These are phyloP conservation scores for Meghimatium bilineatum DNA, from an alignment of 2,888 invertebrate species.

Conservation along the genomic window DNA sequence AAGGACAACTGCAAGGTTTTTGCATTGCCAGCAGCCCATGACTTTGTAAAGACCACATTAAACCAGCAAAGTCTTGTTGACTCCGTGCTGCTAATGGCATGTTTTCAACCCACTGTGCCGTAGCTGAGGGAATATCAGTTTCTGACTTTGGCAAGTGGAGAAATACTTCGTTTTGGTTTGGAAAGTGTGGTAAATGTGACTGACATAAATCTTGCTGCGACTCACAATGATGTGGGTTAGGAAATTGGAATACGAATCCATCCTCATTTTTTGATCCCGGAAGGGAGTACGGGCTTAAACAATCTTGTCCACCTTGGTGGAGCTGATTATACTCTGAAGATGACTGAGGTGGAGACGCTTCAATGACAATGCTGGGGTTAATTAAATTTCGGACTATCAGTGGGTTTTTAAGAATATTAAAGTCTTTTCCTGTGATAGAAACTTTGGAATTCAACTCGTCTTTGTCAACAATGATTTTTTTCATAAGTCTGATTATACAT, in stretches of 20 bases:
- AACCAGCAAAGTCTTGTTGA: conserved; percentile 52
- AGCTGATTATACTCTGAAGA: conserved; percentile 11
- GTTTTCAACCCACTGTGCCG: conserved; percentile 61
- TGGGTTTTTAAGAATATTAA: not conserved
- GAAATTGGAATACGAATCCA: conserved; percentile 34
- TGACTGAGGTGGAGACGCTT: conserved; percentile 37
- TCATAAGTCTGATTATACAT: conserved; percentile 41
- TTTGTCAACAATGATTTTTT: not conserved
- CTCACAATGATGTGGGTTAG: not conserved
- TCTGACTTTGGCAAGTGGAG: conserved; percentile 40
- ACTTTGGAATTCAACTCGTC: not conserved
- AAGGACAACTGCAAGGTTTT: conserved; percentile 52
- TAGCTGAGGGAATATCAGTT: conserved; percentile 39
- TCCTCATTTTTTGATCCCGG: conserved; percentile 11
- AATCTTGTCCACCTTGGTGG: conserved; percentile 1
- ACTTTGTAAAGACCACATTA: conserved; percentile 50
- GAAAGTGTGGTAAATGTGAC: conserved; percentile 2
- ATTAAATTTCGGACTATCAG: conserved; percentile 12
- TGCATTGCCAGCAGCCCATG: conserved; percentile 38
- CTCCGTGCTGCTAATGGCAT: conserved; percentile 55
- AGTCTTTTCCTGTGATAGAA: conserved; percentile 18
- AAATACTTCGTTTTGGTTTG: not conserved
- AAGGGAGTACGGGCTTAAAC: conserved; percentile 25
- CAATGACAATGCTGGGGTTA: conserved; percentile 46
- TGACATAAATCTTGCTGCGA: not conserved